Evolutionary conservation across 2,888 invertebrate species (phyloP), one percentile per base, ranked within the genome.

Genomic region (Hypolimnas misippus): DNA sequence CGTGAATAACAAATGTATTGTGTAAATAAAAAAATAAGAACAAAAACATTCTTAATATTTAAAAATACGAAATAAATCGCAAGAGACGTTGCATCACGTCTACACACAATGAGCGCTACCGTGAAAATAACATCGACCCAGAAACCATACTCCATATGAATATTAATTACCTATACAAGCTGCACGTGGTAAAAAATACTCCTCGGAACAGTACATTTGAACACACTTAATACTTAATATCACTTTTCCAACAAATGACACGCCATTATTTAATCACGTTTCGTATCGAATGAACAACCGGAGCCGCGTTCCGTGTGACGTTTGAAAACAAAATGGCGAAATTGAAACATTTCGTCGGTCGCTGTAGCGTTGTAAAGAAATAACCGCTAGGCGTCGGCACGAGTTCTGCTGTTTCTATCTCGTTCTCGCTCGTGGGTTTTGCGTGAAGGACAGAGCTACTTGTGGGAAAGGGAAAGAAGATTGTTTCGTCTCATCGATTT

Each of bases 321-420:
- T 70, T 70, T 70, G 66, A 73, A 71, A 67, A 78, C 79, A 80
- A 80, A 80, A 80, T 80, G 80, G 80, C 75, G 77, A 70, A 71
- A 70, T 66, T 65, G 52, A 54, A 25, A 62, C 67, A 60, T 66
- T 63, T 70, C 66, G 69, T 59, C 33, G 57, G 70, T 63, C 62
- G 68, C 67, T 56, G 69, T 65, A 67, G 61, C 57, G 54, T 46
- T 42, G 59, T 46, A 51, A 53, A 62, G 54, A 57, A 53, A 25
- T 54, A 40, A 51, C 40, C 31, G 46, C 57, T 49, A 53, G 50
- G 70, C 65, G 70, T 10, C 46, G 51, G 63, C 50, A 53, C 40
- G 63, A 52, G 51, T 21, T 8, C 5, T 16, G 40, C 46, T 58
- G 7, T 61, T 55, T 44, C 51, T 33, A 54, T 64, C 61, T 59